Conservation (phyloP, 2,888 invertebrate species). For the Plagiodera versicolora region DNA sequence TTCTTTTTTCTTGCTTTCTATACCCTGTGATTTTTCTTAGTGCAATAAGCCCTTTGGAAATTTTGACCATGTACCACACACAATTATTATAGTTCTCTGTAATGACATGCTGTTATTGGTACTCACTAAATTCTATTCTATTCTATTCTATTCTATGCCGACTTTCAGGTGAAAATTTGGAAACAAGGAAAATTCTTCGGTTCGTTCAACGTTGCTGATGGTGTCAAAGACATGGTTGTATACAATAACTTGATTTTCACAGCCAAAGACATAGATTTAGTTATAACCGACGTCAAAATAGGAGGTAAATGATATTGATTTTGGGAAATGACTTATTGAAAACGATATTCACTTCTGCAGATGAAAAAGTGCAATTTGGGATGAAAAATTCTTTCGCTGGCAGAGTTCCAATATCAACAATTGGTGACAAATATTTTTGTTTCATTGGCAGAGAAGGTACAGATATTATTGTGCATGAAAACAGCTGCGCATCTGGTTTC, state of each 20-base stretch:
- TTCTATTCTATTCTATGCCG: neutral
- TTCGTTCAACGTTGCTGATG: slow-evolving; percentile 55
- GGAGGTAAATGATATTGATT: slow-evolving; percentile 45
- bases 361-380: slow-evolving; percentile 37
- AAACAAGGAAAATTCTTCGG: slow-evolving; percentile 59
- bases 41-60: too few relatives aligned
- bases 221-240: slow-evolving; percentile 65
- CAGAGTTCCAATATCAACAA: slow-evolving; percentile 59
- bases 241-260: slow-evolving; percentile 61
- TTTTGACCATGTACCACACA: too few relatives aligned
- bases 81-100: too few relatives aligned
- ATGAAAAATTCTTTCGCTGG: slow-evolving; percentile 61
- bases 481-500: slow-evolving; percentile 55
- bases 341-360: slow-evolving; percentile 2
- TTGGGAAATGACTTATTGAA: neutral
- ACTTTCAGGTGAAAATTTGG: slow-evolving; percentile 60
- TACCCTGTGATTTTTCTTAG: neutral
- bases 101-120: too few relatives aligned
- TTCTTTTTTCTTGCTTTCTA: too few relatives aligned
- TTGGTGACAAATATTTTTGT: slow-evolving; percentile 45
- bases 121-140: too few relatives aligned
- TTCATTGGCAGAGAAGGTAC: slow-evolving; percentile 60
- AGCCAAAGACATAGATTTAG: slow-evolving; percentile 64
- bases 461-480: slow-evolving; percentile 59
- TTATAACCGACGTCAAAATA: slow-evolving; percentile 62